Base-by-base conservation (phyloP, 23 tunicate genomes). In the Trididemnum clinides region DNA sequence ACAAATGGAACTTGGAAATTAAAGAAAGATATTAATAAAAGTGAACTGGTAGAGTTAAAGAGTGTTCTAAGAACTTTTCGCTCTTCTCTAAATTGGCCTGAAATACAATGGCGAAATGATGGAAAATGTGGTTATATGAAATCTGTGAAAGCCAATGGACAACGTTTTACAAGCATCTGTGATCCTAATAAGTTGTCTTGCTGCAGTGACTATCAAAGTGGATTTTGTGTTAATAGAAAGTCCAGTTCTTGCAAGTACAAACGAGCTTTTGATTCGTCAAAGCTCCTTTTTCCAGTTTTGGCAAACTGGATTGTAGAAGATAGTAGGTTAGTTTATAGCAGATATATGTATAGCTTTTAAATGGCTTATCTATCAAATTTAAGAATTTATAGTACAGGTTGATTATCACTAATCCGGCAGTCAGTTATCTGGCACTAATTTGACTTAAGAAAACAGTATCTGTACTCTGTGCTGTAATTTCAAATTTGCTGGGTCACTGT, bases 261-360 rank as follows among this genome's bases (percentile, higher is more conserved):
- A 37, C 57, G 78, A 22, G 72, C 87, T 39, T 50, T 88, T 4
- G 92, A 88, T 57, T 38, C 66, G 51, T 33, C 87, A 35, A 73
- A 88, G 37, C 69, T 64, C 27, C 36, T 33, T 31, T 80, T 72
- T 57, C 87, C 92, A 7, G 65, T 50, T 59, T 33, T 82, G 31
- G 33, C 69, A 22, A 64, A 73, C 1, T 88, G 92, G 92, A 88
- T 39, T 12, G 34, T 83, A 32, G 4, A 71, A 2, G 86, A 88
- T 39, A 36, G 58, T 19, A 54, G 71, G 73, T 85, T 35, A 0
- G 54, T 32, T 37, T 34, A 31, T 63, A 22, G 6, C 19, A 63
- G n/a, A n/a, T n/a, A n/a, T n/a, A n/a, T n/a, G n/a, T n/a, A n/a
- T n/a, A n/a, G n/a, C n/a, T n/a, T 12, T 49, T 12, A 49, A 49